Base-by-base conservation (phyloP, 2,797 vertebrate species). In the Sparus aurata region DNA sequence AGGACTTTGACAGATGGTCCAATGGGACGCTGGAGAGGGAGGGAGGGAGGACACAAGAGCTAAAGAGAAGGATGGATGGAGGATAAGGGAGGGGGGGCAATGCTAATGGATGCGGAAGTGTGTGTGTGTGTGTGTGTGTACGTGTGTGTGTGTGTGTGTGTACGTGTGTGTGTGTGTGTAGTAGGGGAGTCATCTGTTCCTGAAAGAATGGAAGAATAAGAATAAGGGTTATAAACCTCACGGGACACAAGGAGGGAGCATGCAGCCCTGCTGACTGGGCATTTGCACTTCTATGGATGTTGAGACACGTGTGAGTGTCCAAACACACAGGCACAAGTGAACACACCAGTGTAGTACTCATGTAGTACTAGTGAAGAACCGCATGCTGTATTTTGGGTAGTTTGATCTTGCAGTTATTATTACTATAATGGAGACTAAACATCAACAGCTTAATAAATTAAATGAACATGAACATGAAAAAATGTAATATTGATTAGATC, bases 1-100 rank as follows among this genome's bases (percentile, higher is more conserved):
- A 83, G 79, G 83, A 90, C 75, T 89, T 78, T 92, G 90, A 93
- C 93, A 94, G 93, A 95, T 94, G 92, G 93, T 74, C 85, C 87
- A 82, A 89, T 91, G 85, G 87, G 84, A 90, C 20, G 63, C 72
- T 60, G 54, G 62, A 61, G 52, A 75, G 34, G 8, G 34, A 34
- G 43, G 50, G 66, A 80, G 83, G 74, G 72, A 76, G 74, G 79
- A 75, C 49, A 64, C 46, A 16, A 25, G 73, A 49, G 79, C 59
- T 76, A 67, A 41, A 70, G 65, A 38, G 58, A 77, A 47, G 69
- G 65, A 73, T 76, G 70, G 55, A 82, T 45, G 68, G 30, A 72
- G 81, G 65, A 52, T 61, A 66, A 59, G 62, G 80, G 73, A 78
- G 73, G 75, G 75, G 79, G 54, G 73, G 73, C 64, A 77, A 72